These are phyloP conservation scores for Aspidiotus destructor DNA, from an alignment of 2,888 invertebrate genomes.

Conservation along the genomic window DNA sequence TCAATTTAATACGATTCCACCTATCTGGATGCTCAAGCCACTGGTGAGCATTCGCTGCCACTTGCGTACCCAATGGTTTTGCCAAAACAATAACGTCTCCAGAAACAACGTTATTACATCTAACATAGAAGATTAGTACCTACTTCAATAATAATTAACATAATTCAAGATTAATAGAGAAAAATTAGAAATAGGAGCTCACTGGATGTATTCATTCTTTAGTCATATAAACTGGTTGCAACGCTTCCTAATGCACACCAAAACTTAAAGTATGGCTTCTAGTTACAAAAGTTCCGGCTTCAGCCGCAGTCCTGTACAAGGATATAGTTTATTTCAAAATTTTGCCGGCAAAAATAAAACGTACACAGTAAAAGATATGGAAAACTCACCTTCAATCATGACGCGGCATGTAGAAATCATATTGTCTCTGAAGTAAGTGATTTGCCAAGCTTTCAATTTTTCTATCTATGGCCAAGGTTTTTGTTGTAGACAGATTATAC, in stretches of 20 bases:
- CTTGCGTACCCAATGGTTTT: constrained; percentile 74
- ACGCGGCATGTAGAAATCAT: too few species aligned
- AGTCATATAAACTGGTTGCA: constrained; percentile 63
- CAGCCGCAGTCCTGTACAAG: constrained; percentile 58
- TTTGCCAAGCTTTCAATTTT: too few species aligned
- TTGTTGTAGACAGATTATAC: too few species aligned
- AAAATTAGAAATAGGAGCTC: constrained; percentile 40
- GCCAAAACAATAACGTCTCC: constrained; percentile 76
- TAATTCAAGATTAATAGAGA: too few species aligned
- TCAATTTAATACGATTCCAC: constrained; percentile 57
- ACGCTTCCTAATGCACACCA: constrained; percentile 79
- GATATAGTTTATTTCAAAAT: not conserved
- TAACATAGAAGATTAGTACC: constrained; percentile 40
- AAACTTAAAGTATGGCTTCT: constrained; percentile 70
- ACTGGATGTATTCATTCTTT: constrained; percentile 65
- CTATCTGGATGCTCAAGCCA: constrained; percentile 73
- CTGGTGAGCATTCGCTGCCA: constrained; percentile 69
- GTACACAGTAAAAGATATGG: not conserved
- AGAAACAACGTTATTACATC: constrained; percentile 62
- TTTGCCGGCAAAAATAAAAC: not conserved
- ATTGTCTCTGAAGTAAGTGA: too few species aligned
- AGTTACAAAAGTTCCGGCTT: constrained; percentile 59
- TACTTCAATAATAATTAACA: not conserved
- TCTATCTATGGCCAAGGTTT: too few species aligned
- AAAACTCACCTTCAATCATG: constrained; percentile 54